Conservation (phyloP, 2,113 vertebrate species). For the Leucopsar rothschildi region DNA sequence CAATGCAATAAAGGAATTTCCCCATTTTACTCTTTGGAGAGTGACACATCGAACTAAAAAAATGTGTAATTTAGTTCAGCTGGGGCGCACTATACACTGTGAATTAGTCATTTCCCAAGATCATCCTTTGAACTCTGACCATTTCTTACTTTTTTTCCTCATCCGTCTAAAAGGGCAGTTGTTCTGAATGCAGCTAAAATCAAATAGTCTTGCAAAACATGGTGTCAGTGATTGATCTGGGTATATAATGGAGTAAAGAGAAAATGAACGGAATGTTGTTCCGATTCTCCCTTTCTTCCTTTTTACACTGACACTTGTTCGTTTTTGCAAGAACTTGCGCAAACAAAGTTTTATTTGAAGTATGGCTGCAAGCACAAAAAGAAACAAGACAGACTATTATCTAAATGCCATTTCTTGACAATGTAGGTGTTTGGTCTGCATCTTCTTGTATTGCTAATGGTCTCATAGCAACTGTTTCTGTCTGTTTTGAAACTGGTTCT, state of each 20-base stretch:
- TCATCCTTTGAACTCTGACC: slow-evolving; percentile 36
- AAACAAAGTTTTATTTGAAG: slow-evolving; percentile 31
- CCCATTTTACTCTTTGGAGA: background rate
- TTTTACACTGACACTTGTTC: background rate
- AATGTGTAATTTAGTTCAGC: slow-evolving; percentile 1
- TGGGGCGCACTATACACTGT: background rate
- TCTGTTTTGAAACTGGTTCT: background rate
- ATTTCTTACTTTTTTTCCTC: background rate
- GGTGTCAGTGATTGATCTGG: background rate
- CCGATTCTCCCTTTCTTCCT: background rate
- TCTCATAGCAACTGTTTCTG: slow-evolving; percentile 48
- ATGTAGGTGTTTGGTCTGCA: slow-evolving; percentile 42
- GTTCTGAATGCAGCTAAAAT: slow-evolving; percentile 1
- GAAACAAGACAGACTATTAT: background rate
- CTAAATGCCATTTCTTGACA: slow-evolving; percentile 30
- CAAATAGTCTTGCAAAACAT: background rate
- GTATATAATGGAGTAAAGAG: background rate
- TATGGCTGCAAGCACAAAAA: background rate
- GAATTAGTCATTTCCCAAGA: slow-evolving; percentile 30
- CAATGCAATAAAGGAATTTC: background rate
- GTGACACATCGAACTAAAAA: slow-evolving; percentile 9
- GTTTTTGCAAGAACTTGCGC: background rate
- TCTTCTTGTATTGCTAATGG: background rate
- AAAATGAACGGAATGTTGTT: background rate
- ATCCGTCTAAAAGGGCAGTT: background rate